phyloP scores from a whole-genome alignment of 1,140 invertebrate genomes.

The Neelides sp. region DNA sequence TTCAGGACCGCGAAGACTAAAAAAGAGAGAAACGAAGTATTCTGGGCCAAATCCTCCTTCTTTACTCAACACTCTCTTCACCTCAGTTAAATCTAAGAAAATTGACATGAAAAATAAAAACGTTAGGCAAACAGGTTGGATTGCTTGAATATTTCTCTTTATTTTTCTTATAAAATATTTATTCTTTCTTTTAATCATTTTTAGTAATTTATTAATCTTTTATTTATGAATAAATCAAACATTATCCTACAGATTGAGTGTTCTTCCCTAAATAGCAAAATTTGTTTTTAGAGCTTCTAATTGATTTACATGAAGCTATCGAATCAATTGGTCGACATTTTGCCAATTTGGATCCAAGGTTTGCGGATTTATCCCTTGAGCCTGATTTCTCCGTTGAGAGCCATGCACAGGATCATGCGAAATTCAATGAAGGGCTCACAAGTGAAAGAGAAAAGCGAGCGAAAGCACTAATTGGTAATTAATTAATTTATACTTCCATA shows the following conservation, averaged over 20 bases:
- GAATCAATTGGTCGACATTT: conserved; percentile 76
- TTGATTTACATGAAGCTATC: conserved; percentile 93
- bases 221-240: conserved; percentile 10
- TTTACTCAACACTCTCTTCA: too few relatives aligned
- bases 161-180: not conserved
- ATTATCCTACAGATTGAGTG: not conserved
- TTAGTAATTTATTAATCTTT: conserved; percentile 4
- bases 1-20: conserved; percentile 63
- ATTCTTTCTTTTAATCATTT: conserved; percentile 14
- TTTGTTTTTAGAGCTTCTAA: conserved; percentile 62
- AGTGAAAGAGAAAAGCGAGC: conserved; percentile 73
- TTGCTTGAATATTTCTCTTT: not conserved
- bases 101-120: conserved; percentile 90
- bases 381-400: conserved; percentile 93
- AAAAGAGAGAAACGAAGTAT: too few relatives aligned
- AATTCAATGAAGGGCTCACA: conserved; percentile 76
- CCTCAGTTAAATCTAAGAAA: too few relatives aligned
- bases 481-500: not conserved
- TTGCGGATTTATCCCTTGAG: conserved; percentile 56
- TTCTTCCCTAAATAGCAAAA: not conserved
- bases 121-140: conserved; percentile 74
- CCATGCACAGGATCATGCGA: conserved; percentile 83
- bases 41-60: conserved; percentile 81
- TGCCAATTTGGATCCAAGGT: conserved; percentile 61
- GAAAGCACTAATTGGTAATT: conserved; percentile 71